These are phyloP conservation scores for Nephrotoma flavescens DNA, from an alignment of 2,888 invertebrate species.

Conservation along the genomic window DNA sequence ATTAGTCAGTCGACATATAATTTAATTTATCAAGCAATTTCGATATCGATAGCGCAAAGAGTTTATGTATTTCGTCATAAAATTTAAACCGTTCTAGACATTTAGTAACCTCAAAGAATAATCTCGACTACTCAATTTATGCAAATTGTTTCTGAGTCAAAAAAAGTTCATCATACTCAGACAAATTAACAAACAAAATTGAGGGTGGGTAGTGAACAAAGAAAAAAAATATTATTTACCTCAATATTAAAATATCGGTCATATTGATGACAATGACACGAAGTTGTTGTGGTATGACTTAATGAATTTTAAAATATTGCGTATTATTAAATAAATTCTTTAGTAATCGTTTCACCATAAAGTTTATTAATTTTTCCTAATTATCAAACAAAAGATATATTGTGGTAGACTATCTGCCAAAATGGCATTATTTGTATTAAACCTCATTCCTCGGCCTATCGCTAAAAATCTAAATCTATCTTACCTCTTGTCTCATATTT, in stretches of 20 bases:
- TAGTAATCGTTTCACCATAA: neutral
- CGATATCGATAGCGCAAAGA: too few species aligned
- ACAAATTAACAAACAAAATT: neutral
- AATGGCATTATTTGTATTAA: too few species aligned
- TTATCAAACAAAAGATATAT: too few species aligned
- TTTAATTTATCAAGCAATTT: too few species aligned
- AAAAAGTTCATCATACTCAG: neutral
- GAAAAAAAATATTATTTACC: neutral
- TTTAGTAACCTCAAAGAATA: neutral
- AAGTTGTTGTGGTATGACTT: neutral
- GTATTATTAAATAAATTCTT: neutral
- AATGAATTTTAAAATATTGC: neutral
- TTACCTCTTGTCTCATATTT: too few species aligned
- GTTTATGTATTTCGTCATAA: too few species aligned
- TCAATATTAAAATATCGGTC: neutral
- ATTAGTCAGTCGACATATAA: too few species aligned
- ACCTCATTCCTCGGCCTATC: too few species aligned
- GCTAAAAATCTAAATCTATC: too few species aligned
- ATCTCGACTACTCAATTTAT: neutral
- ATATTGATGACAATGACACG: neutral
- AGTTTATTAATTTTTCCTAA: neutral
- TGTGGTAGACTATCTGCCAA: too few species aligned
- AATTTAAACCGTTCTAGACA: neutral
- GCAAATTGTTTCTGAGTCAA: neutral
- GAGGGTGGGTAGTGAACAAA: neutral